phyloP scores from a whole-genome alignment of 53 echinoderm and acorn worm species.

The Temnopleurus reevesii region DNA sequence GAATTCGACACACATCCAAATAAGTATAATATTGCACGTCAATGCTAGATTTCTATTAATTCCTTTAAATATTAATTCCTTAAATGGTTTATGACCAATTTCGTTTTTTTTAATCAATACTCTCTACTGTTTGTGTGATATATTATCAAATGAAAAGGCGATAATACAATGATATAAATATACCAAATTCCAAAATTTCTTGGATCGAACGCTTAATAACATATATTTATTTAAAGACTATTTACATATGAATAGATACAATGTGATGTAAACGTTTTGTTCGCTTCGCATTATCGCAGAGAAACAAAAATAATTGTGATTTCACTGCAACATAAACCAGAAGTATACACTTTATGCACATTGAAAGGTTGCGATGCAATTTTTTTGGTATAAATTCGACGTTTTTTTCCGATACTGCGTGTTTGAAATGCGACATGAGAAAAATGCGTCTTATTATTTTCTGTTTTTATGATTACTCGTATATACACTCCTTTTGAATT shows the following conservation, averaged over 20 bases:
- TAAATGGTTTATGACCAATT: too few relatives aligned
- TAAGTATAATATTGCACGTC: constrained; percentile 21
- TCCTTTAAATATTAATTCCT: neutral
- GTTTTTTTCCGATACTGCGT: too few relatives aligned
- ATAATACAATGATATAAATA: constrained; percentile 17
- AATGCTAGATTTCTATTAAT: neutral
- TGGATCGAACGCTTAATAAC: neutral
- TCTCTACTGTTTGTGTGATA: neutral
- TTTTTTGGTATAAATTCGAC: too few relatives aligned
- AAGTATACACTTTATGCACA: too few relatives aligned
- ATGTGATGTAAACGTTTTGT: neutral
- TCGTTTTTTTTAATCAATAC: too few relatives aligned
- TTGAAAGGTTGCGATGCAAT: too few relatives aligned
- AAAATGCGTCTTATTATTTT: too few relatives aligned
- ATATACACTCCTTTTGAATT: too few relatives aligned
- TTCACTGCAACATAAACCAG: neutral
- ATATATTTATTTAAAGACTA: neutral
- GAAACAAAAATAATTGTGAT: neutral
- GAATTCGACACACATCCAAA: neutral
- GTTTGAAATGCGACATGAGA: too few relatives aligned
- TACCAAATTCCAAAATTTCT: neutral
- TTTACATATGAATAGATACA: constrained; percentile 5
- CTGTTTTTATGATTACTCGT: too few relatives aligned
- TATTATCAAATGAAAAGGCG: constrained; percentile 11
- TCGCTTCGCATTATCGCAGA: neutral